A percentile compares a stretch with the other conserved stretches of the same genome.
These are phyloP conservation scores for Drosophila koepferae DNA, from an alignment of 2,888 invertebrate genomes.

Conservation along the genomic window DNA sequence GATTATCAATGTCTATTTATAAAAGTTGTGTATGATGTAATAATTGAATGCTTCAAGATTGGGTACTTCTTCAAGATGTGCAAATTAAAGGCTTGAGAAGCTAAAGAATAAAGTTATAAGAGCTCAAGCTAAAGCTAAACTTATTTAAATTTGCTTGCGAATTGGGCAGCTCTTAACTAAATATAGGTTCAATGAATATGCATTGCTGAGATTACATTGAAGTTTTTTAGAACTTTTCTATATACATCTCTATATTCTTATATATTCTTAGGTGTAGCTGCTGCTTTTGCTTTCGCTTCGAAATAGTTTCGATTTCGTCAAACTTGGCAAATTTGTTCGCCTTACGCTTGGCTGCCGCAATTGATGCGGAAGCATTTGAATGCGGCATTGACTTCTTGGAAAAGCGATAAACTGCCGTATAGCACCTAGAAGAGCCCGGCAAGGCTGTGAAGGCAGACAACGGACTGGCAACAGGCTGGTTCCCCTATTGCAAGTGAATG, in stretches of 20 bases:
- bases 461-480: constrained; percentile 13
- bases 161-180: not conserved
- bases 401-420: constrained; percentile 71
- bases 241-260: not conserved
- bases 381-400: constrained; percentile 66
- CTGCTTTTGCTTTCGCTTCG: not conserved
- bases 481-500: constrained; percentile 44
- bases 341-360: constrained; percentile 29
- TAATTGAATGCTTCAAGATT: not conserved
- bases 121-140: not conserved
- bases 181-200: not conserved
- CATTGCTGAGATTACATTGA: not conserved
- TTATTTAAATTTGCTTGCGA: not conserved
- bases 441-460: constrained; percentile 11
- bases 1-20: constrained; percentile 66
- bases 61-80: not conserved
- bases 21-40: constrained; percentile 46
- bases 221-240: not conserved
- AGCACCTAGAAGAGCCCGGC: constrained; percentile 59
- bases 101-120: not conserved
- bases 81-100: not conserved
- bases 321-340: constrained; percentile 12
- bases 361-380: constrained; percentile 76
- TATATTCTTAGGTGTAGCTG: not conserved
- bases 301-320: constrained; percentile 20